phyloP scores from a whole-genome alignment of 1,140 invertebrate species.

The Steinernema feltiae region DNA sequence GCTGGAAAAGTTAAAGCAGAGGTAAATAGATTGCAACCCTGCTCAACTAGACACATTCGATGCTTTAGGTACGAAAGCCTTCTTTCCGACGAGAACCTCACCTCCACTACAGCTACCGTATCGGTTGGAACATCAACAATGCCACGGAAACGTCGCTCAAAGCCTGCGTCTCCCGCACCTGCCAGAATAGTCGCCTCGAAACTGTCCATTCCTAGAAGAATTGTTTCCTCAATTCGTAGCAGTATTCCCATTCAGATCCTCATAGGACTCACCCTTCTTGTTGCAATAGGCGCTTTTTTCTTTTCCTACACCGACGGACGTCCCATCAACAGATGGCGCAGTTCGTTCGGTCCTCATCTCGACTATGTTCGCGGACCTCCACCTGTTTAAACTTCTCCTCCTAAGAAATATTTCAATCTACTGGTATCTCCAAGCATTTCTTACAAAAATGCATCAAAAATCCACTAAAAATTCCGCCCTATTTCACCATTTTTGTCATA shows the following conservation, averaged over 20 bases:
- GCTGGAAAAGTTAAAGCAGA: constrained; percentile 21
- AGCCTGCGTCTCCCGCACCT: not conserved
- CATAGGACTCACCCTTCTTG: constrained; percentile 29
- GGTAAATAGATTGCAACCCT: not conserved
- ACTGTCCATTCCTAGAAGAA: not conserved
- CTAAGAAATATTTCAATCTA: not conserved
- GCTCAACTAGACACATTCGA: not conserved
- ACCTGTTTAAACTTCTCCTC: constrained; percentile 22
- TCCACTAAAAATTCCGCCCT: not conserved
- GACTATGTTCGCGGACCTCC: constrained; percentile 40
- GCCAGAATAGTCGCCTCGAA: not conserved
- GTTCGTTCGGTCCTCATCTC: constrained; percentile 34
- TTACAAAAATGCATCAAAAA: not conserved
- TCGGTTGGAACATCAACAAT: not conserved
- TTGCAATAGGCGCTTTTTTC: constrained; percentile 28
- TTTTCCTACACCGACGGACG: constrained; percentile 19
- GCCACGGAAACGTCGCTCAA: not conserved
- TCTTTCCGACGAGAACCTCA: not conserved
- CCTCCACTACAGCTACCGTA: not conserved
- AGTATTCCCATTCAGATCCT: constrained; percentile 22
- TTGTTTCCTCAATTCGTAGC: not conserved
- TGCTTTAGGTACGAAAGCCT: not conserved
- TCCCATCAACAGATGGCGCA: constrained; percentile 16
- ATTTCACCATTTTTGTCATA: not conserved
- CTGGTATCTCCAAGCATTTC: constrained; percentile 12